Evolutionary conservation across 2,113 vertebrate genomes (phyloP).

Genomic region (Aegithalos caudatus): DNA sequence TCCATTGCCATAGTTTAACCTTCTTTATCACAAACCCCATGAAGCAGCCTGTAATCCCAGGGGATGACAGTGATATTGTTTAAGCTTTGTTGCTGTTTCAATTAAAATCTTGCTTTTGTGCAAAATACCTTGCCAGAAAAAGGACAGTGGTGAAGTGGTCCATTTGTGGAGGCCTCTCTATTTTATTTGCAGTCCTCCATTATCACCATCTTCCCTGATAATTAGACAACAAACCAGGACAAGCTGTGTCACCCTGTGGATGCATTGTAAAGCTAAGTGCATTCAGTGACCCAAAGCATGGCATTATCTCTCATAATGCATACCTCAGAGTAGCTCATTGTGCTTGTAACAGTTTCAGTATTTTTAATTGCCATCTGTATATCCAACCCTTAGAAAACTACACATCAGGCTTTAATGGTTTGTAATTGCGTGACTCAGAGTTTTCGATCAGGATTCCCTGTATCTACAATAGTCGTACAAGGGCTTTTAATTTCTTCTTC

Average conservation of each 20-base stretch:
- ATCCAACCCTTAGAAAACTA: not conserved
- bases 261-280: conserved; percentile 8
- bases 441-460: conserved; percentile 34
- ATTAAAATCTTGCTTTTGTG: conserved; percentile 54
- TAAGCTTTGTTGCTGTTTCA: conserved; percentile 36
- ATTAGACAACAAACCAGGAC: conserved; percentile 30
- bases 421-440: conserved; percentile 11
- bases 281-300: conserved; percentile 8
- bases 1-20: conserved; percentile 62
- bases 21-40: conserved; percentile 21
- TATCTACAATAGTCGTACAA: not conserved
- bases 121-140: conserved; percentile 25
- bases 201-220: conserved; percentile 27
- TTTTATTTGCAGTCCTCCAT: conserved; percentile 22
- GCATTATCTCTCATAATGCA: not conserved
- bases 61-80: conserved; percentile 37
- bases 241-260: not conserved
- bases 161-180: conserved; percentile 18
- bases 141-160: conserved; percentile 13
- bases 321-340: not conserved
- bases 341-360: conserved; percentile 18
- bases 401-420: conserved; percentile 19
- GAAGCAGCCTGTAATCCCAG: conserved; percentile 50
- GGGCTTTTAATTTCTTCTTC: conserved; percentile 15
- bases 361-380: conserved; percentile 59